Percentiles rank a stretch among this genome's conserved stretches.
These are phyloP conservation scores for Ascaphus truei DNA, from an alignment of 2,113 vertebrate species.

Conservation along the genomic window DNA sequence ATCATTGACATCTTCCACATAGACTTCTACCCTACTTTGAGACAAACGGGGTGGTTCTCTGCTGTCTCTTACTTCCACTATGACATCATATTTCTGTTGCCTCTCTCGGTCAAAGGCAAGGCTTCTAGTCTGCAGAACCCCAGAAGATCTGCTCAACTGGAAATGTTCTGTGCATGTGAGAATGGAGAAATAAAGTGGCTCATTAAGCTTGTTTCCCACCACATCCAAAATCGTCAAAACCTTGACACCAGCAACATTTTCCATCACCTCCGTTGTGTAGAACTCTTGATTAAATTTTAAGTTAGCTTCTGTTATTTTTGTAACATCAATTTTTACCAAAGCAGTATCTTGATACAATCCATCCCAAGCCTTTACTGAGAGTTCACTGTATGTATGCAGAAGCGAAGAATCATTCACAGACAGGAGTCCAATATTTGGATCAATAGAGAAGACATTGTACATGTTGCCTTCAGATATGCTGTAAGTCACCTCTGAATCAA, in stretches of 20 bases:
- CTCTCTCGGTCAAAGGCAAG: conserved; percentile 81
- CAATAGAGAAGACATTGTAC: conserved; percentile 69
- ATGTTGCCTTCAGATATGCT: conserved; percentile 73
- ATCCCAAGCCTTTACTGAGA: conserved; percentile 76
- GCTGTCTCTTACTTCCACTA: conserved; percentile 79
- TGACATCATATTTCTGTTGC: conserved; percentile 68
- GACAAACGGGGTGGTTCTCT: conserved; percentile 75
- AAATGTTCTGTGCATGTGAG: conserved; percentile 78
- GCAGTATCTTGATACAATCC: conserved; percentile 75
- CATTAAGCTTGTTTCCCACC: conserved; percentile 76
- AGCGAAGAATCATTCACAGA: conserved; percentile 63
- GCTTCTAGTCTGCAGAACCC: conserved; percentile 80
- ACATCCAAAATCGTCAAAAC: conserved; percentile 69
- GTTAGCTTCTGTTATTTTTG: conserved; percentile 52
- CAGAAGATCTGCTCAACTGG: conserved; percentile 71
- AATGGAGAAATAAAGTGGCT: conserved; percentile 77
- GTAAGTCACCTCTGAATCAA: conserved; percentile 81
- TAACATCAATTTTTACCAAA: conserved; percentile 70
- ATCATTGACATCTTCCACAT: conserved; percentile 86
- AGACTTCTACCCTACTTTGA: conserved; percentile 74
- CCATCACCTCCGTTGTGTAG: conserved; percentile 66
- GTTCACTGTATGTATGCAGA: conserved; percentile 60
- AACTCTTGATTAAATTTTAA: conserved; percentile 69
- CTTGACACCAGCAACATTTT: conserved; percentile 69
- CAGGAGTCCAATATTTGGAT: conserved; percentile 71